Conservation (phyloP, 2,888 invertebrate species). For the Campopleginae sp. region DNA sequence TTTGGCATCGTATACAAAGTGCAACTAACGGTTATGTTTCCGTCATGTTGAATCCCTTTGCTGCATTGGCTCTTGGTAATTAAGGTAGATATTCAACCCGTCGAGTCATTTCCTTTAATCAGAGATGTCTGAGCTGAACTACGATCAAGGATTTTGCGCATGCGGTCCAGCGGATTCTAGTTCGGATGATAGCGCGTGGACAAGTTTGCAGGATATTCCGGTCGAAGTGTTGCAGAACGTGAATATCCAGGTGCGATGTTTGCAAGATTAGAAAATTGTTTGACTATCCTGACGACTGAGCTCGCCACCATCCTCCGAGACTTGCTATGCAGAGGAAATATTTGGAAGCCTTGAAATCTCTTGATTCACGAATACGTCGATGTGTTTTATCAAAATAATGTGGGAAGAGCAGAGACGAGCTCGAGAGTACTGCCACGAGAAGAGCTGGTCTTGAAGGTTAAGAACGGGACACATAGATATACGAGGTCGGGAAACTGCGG, state of each 20-base stretch:
- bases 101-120: constrained; percentile 16
- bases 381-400: constrained; percentile 31
- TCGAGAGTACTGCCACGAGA: constrained; percentile 25
- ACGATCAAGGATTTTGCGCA: constrained; percentile 33
- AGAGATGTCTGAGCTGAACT: constrained; percentile 20
- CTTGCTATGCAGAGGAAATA: constrained; percentile 66
- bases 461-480: constrained; percentile 28
- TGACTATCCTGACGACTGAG: constrained; percentile 66
- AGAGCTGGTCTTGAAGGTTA: constrained; percentile 38
- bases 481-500: neutral
- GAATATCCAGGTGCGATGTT: constrained; percentile 24
- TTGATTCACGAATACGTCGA: constrained; percentile 6
- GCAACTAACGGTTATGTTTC: neutral
- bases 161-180: constrained; percentile 31
- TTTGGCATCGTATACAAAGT: neutral
- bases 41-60: neutral
- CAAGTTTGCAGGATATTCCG: neutral
- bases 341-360: constrained; percentile 33
- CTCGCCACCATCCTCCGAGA: constrained; percentile 70
- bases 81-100: neutral
- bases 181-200: neutral
- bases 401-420: constrained; percentile 13
- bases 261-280: constrained; percentile 71
- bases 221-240: constrained; percentile 8
- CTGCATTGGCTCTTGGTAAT: neutral